Evolutionary conservation across 92 coral and sea anemone genomes (phyloP), one percentile per base, ranked within the genome.

Genomic region (Pocillopora grandis): DNA sequence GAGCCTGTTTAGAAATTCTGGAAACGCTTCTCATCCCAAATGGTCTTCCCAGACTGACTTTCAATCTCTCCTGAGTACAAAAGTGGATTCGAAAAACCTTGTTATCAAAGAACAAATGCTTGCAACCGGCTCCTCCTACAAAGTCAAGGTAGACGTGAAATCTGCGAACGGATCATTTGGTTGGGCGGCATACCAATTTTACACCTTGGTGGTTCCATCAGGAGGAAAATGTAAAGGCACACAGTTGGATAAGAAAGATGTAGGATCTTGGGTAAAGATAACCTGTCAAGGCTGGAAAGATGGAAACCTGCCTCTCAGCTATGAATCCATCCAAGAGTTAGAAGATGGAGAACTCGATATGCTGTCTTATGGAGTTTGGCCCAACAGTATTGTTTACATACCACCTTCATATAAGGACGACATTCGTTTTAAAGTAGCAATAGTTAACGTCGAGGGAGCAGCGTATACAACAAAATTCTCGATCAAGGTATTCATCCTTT

Each of bases 281-380:
- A n/a, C 83, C 23, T 79, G 83, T 52, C 21, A 79, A 64, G 83
- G 83, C 9, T 79, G 83, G 83, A 21, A 2, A n/a, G 73, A 65
- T 55, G 66, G 48, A 8, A 55, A 37, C 48, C 9, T 42, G 21
- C 83, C 72, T n/a, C 74, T 79, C 7, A 66, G 55, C 62, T 79
- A 79, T 42, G 62, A 79, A 23, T 79, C 63, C 12, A 49, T 42
- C 13, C 83, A 37, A 56, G 66, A 79, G 20, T 5, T 48, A 13
- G 62, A 66, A 52, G 73, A 65, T 21, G 83, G 52, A 65, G 49
- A 58, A 49, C 49, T 37, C 49, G 73, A 79, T 49, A 66, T 79
- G 52, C 9, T 79, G 83, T 65, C 73, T n/a, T 79, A 64, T 66
- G 83, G 73, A 20, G 16, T n/a, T 27, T 23, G 20, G 17, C 36